These are phyloP conservation scores for Aeoliscus strigatus DNA, from an alignment of 2,797 vertebrate genomes.

Conservation along the genomic window DNA sequence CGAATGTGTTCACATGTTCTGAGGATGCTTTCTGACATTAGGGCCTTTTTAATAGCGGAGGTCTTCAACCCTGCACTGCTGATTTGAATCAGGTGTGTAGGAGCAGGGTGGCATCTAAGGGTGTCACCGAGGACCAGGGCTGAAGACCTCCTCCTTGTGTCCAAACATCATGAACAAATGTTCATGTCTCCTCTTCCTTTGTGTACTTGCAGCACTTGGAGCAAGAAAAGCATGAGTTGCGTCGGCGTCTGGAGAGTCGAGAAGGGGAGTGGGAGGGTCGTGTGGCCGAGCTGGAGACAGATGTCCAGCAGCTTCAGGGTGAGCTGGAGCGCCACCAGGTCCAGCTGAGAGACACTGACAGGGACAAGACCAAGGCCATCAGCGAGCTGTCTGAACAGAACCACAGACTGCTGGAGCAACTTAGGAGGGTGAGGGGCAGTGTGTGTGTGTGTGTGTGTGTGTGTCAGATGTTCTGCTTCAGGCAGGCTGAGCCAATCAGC, in stretches of 20 bases:
- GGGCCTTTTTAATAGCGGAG: no score
- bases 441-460: constrained; percentile 63
- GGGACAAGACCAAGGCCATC: constrained; percentile 87
- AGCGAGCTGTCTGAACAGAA: constrained; percentile 96
- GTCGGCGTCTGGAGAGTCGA: constrained; percentile 86
- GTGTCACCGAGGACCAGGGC: no score
- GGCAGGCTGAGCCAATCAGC: constrained; percentile 6
- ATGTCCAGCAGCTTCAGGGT: constrained; percentile 90
- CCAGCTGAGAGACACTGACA: constrained; percentile 86
- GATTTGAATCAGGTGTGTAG: no score
- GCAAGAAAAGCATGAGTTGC: constrained; percentile 94
- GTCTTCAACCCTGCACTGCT: no score
- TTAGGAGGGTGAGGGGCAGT: no score
- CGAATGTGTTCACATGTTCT: no score
- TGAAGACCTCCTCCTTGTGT: no score
- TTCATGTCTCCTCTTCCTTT: background rate
- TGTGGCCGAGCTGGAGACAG: constrained; percentile 92
- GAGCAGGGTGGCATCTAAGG: no score
- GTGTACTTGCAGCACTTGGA: constrained; percentile 96
- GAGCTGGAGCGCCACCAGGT: constrained; percentile 92
- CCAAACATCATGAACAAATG: background rate
- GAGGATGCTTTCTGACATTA: no score
- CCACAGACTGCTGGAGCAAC: constrained; percentile 94
- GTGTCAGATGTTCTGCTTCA: constrained; percentile 21
- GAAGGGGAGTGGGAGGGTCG: constrained; percentile 98